Evolutionary conservation across 2,113 vertebrate genomes (phyloP).

Genomic region (Turdus rufiventris): DNA sequence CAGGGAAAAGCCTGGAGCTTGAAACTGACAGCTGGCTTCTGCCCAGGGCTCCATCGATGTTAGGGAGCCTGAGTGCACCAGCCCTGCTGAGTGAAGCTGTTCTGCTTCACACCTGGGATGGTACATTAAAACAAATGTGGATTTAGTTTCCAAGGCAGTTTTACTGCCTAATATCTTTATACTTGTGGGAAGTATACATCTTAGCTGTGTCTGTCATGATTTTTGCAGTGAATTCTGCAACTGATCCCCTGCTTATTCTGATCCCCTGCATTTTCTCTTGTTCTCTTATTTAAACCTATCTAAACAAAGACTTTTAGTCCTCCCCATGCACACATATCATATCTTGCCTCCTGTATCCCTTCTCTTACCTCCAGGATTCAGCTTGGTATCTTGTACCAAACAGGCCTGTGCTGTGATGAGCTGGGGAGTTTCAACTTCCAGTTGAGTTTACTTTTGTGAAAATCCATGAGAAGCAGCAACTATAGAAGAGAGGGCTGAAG

Average conservation of each 20-base stretch:
- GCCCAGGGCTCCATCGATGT: not conserved
- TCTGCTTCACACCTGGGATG: not conserved
- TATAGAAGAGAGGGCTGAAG: not conserved
- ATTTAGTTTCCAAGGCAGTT: not conserved
- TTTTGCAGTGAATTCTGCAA: not conserved
- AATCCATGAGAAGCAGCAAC: not conserved
- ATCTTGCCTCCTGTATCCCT: not conserved
- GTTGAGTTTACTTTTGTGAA: not conserved
- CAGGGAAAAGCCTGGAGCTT: not conserved
- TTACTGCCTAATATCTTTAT: not conserved
- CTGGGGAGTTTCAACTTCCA: not conserved
- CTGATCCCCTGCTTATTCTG: not conserved
- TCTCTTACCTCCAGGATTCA: not conserved
- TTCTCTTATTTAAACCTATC: not conserved
- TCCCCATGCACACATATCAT: not conserved
- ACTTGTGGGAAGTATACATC: not conserved
- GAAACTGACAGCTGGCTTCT: not conserved
- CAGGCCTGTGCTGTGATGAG: not conserved
- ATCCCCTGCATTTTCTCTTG: not conserved
- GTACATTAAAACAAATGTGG: accelerated
- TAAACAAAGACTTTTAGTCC: not conserved
- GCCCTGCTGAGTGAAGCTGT: not conserved
- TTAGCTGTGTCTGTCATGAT: not conserved
- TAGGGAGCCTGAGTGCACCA: not conserved
- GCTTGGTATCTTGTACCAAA: not conserved